A percentile compares a stretch with the other conserved stretches of the same genome.
Evolutionary conservation across 2,888 invertebrate species (phyloP).

Genomic region (Conops quadrifasciatus): DNA sequence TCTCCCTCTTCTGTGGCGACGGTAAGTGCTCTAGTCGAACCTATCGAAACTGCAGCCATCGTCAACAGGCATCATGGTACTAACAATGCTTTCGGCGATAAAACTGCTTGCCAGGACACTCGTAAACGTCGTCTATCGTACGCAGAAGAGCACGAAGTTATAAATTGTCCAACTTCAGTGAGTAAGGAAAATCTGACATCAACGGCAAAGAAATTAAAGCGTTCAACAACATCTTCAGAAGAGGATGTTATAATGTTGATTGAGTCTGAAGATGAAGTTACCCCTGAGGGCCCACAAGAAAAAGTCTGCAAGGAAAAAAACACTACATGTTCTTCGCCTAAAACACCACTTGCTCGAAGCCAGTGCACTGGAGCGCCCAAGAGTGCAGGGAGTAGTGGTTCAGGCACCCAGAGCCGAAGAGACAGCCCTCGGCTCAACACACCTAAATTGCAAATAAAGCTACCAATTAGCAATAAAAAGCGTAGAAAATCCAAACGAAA

Average conservation of each 20-base stretch:
- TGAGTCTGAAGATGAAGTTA: slow-evolving; percentile 37
- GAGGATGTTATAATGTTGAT: slow-evolving; percentile 40
- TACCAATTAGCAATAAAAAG: slow-evolving; percentile 54
- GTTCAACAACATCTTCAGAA: neutral
- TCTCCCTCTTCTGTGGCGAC: neutral
- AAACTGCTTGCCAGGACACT: slow-evolving; percentile 35
- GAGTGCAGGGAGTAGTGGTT: slow-evolving; percentile 40
- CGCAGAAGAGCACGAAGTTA: slow-evolving; percentile 33
- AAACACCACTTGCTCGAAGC: slow-evolving; percentile 25
- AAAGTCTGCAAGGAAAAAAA: neutral
- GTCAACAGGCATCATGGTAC: neutral
- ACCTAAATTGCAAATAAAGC: slow-evolving; percentile 54
- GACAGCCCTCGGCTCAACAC: slow-evolving; percentile 28
- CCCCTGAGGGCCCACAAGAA: slow-evolving; percentile 11
- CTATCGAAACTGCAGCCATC: neutral
- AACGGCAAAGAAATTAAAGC: slow-evolving; percentile 42
- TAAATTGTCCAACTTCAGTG: neutral
- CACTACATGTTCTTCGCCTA: neutral
- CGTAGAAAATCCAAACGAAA: slow-evolving; percentile 48
- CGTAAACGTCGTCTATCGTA: slow-evolving; percentile 60
- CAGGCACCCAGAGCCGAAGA: slow-evolving; percentile 17
- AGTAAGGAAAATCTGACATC: slow-evolving; percentile 44
- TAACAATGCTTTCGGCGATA: neutral
- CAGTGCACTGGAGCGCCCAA: slow-evolving; percentile 32
- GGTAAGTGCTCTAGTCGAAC: neutral